Evolutionary conservation across 2,113 vertebrate genomes (phyloP).

Genomic region (Rhinogobius similis): DNA sequence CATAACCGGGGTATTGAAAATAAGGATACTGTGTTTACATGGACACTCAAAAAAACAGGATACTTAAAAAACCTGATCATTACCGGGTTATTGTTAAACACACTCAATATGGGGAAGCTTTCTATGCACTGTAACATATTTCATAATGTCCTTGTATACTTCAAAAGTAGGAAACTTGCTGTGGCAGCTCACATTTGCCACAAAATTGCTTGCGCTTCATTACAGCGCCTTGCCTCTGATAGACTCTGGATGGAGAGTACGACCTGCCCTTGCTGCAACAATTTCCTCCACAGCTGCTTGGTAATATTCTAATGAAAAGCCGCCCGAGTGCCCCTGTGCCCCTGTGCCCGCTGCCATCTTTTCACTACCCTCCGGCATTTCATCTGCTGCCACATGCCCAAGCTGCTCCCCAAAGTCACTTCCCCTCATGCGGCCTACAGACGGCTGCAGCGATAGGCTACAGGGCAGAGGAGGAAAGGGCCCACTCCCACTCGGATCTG

Average conservation of each 20-base stretch:
- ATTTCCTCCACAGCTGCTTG: slow-evolving; percentile 36
- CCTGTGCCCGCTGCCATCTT: slow-evolving; percentile 35
- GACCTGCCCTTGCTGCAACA: slow-evolving; percentile 30
- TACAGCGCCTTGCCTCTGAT: slow-evolving; percentile 27
- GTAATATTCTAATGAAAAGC: slow-evolving; percentile 53
- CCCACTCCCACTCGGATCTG: slow-evolving; percentile 9
- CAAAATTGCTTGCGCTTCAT: neutral
- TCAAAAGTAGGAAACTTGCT: neutral
- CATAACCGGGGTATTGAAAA: too few species aligned
- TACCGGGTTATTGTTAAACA: too few species aligned
- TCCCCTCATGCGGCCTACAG: slow-evolving; percentile 28
- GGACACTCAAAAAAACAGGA: too few species aligned
- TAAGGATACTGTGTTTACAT: too few species aligned
- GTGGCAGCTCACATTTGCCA: neutral
- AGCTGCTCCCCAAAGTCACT: slow-evolving; percentile 56
- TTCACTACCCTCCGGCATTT: slow-evolving; percentile 51
- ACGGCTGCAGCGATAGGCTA: slow-evolving; percentile 28
- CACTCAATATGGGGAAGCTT: too few species aligned
- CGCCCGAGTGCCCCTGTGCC: slow-evolving; percentile 41
- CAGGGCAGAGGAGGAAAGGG: slow-evolving; percentile 5
- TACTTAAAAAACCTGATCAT: too few species aligned
- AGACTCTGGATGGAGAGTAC: slow-evolving; percentile 25
- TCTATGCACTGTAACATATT: neutral
- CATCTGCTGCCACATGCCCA: slow-evolving; percentile 48
- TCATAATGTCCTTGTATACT: neutral